Conservation (phyloP, 2,797 vertebrate species). For the Pipistrellus pygmaeus region DNA sequence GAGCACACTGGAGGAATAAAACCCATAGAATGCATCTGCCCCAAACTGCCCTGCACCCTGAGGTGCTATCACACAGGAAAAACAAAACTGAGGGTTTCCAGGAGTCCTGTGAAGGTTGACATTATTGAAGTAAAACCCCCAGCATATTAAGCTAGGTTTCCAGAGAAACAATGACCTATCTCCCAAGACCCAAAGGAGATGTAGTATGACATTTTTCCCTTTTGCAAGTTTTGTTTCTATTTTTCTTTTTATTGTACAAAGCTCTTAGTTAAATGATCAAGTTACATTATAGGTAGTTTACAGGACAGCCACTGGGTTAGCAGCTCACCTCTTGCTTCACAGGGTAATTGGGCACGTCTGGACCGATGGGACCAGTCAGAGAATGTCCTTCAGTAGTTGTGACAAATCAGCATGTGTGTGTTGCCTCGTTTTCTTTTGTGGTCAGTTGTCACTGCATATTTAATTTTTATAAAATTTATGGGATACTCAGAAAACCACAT, state of each 20-base stretch:
- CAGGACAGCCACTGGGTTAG: fast-evolving
- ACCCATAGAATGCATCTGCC: constrained; percentile 26
- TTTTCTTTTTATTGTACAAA: neutral
- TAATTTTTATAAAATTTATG: neutral
- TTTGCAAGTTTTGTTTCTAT: neutral
- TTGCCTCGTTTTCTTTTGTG: neutral
- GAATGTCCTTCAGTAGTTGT: neutral
- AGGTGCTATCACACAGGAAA: constrained; percentile 53
- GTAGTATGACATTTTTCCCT: constrained; percentile 28
- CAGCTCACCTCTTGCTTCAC: too few relatives aligned
- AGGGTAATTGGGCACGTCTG: fast-evolving
- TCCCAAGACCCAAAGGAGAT: constrained; percentile 44
- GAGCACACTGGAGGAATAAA: constrained; percentile 67
- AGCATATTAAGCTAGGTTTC: constrained; percentile 53
- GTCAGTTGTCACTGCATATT: fast-evolving
- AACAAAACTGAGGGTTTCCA: constrained; percentile 56
- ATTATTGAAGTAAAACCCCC: constrained; percentile 52
- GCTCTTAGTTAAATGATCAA: neutral
- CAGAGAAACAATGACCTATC: constrained; percentile 53
- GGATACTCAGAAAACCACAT: neutral
- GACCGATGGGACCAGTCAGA: too few relatives aligned
- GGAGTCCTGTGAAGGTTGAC: constrained; percentile 43
- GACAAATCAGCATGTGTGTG: neutral
- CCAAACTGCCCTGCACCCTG: constrained; percentile 2
- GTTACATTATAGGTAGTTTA: neutral